Base-by-base conservation (phyloP, 2,113 vertebrate species). In the Gnathonemus longibarbis region DNA sequence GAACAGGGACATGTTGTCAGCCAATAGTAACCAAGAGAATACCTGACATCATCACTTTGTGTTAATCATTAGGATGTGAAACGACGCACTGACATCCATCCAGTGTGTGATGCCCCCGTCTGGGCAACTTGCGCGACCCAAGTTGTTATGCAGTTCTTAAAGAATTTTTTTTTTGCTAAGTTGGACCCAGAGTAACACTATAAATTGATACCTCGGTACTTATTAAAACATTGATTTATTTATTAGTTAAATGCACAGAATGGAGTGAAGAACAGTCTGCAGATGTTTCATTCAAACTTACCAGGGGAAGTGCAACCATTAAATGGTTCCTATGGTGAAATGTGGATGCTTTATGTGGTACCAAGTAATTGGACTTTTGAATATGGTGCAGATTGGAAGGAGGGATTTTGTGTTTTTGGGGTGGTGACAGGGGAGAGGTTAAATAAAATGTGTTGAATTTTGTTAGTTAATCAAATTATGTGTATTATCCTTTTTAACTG, bases 371-470 rank as follows among this genome's bases (percentile, higher is more conserved):
- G 19, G 53, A 56, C 53, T 56, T 21, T 21, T 56, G 0, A 21
- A 2, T 56, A 56, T 56, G 53, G 53, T 56, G 19, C 53, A 21
- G 17, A 1, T 6, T 74, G 66, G 27, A 35, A 74, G 9, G 66
- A 1, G 27, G 66, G 10, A 17, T 74, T 74, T 50, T 50, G 49
- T 49, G 48, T 49, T 49, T 49, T 53, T 53, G 53, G 17, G 5
- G 53, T 6, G 53, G 19, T 56, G 19, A 56, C 53, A 56, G 19
- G 19, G 1, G 10, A 74, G 1, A 1, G 27, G 66, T 74, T 35
- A 74, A 74, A 74, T 74, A 74, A 52, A 70, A 70, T 70, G 62
- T 70, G 62, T 70, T 70, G 62, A 31, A 27, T 70, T 70, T 70
- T 31, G 62, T 31, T 13, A 27, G 62, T 31, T 66, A 31, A 66